These are phyloP conservation scores for Rotaria sp. DNA, from an alignment of 2,888 invertebrate genomes.

Conservation along the genomic window DNA sequence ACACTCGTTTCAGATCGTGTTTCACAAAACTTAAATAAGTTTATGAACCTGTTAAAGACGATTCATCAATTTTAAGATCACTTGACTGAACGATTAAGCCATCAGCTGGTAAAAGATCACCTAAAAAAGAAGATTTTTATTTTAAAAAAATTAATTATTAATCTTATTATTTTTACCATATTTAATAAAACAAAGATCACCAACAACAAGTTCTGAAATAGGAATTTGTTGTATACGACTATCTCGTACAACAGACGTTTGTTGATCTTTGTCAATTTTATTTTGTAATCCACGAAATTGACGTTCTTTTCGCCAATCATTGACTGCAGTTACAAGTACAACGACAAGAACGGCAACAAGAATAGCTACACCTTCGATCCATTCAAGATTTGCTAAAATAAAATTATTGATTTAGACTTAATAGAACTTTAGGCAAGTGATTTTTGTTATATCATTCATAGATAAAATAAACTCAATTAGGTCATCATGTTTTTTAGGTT, in stretches of 20 bases:
- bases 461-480: too few species aligned
- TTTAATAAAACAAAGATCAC: slow-evolving; percentile 85
- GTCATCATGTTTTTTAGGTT: too few species aligned
- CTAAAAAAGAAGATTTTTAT: neutral
- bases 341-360: slow-evolving; percentile 97
- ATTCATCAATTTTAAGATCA: slow-evolving; percentile 97
- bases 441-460: too few species aligned
- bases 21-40: neutral
- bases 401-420: neutral
- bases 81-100: slow-evolving; percentile 94
- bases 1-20: too few species aligned
- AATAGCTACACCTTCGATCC: slow-evolving; percentile 99
- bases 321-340: slow-evolving; percentile 97
- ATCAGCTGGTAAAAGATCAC: slow-evolving; percentile 90
- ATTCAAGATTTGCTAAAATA: slow-evolving; percentile 61
- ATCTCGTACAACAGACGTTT: slow-evolving; percentile 87
- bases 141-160: neutral
- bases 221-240: slow-evolving; percentile 84
- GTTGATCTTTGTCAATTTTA: slow-evolving; percentile 97
- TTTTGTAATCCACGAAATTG: slow-evolving; percentile 95
- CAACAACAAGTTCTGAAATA: slow-evolving; percentile 91
- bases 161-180: slow-evolving; percentile 60
- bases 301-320: slow-evolving; percentile 98
- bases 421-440: too few species aligned
- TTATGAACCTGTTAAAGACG: slow-evolving; percentile 72